Conservation (phyloP, 2,888 invertebrate genomes). For the Axea sp. region DNA sequence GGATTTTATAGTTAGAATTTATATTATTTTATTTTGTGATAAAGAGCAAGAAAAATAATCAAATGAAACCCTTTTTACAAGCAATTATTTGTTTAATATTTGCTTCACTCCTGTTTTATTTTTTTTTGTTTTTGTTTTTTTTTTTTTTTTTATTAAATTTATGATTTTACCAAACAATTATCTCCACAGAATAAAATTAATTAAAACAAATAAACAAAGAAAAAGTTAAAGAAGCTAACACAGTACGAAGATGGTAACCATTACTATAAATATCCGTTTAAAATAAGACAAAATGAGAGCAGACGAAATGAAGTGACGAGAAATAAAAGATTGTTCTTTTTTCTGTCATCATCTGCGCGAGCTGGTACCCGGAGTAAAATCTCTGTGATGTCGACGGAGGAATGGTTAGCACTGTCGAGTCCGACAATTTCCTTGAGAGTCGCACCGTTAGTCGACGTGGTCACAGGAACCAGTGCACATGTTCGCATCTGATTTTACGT, state of each 20-base stretch:
- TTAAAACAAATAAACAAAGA: too few relatives aligned
- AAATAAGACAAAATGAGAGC: conserved; percentile 1
- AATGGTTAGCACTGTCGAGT: conserved; percentile 76
- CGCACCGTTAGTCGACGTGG: conserved; percentile 47
- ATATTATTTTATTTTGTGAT: too few relatives aligned
- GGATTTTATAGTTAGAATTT: too few relatives aligned
- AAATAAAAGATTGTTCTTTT: background rate
- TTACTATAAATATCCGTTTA: conserved; percentile 26
- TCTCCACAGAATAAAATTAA: too few relatives aligned
- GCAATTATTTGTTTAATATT: too few relatives aligned
- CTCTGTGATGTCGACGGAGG: conserved; percentile 70
- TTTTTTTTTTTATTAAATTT: too few relatives aligned
- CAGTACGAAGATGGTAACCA: conserved; percentile 1
- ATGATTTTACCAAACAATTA: too few relatives aligned
- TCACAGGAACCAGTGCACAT: conserved; percentile 36
- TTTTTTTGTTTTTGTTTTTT: too few relatives aligned
- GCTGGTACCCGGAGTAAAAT: conserved; percentile 50
- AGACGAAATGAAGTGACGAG: background rate
- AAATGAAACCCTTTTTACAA: too few relatives aligned
- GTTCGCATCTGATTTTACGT: conserved; percentile 30
- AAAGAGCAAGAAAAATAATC: too few relatives aligned
- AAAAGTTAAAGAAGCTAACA: too few relatives aligned
- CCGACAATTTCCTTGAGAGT: conserved; percentile 76
- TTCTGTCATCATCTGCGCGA: background rate
- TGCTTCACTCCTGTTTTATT: too few relatives aligned